These are phyloP conservation scores for Drosophila nasuta DNA, from an alignment of 1,140 invertebrate species.

Conservation along the genomic window DNA sequence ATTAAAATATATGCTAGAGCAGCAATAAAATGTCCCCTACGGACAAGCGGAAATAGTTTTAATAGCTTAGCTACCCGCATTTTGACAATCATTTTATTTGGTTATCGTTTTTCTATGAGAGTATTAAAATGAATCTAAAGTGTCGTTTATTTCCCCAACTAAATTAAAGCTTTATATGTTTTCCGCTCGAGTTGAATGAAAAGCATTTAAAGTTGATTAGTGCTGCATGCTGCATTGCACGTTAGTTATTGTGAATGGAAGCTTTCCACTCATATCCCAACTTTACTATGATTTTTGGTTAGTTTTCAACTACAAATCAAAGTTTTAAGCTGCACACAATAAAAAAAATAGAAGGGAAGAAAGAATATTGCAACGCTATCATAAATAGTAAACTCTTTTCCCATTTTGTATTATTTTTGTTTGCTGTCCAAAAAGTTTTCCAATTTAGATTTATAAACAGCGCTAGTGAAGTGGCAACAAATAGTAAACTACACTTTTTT, in stretches of 20 bases:
- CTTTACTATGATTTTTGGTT: constrained; percentile 1
- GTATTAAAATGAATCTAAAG: background rate
- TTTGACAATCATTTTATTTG: background rate
- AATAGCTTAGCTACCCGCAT: background rate
- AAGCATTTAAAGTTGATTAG: constrained; percentile 1
- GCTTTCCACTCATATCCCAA: background rate
- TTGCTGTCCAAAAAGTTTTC: constrained; percentile 54
- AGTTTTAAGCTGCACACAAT: constrained; percentile 36
- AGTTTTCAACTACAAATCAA: constrained; percentile 20
- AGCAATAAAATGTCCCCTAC: no score
- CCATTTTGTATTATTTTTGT: background rate
- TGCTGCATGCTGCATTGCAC: background rate
- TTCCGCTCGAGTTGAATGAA: background rate
- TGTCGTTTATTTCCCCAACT: no score
- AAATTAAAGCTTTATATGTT: background rate
- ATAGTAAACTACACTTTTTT: background rate
- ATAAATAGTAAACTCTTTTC: constrained; percentile 27
- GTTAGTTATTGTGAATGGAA: background rate
- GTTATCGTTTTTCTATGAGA: background rate
- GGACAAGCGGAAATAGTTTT: no score
- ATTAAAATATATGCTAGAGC: no score
- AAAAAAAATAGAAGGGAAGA: background rate
- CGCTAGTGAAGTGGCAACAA: constrained; percentile 16
- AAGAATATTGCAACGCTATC: constrained; percentile 36
- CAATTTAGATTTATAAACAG: constrained; percentile 64